These are phyloP conservation scores for Myathropa florea DNA, from an alignment of 2,888 invertebrate species.

Conservation along the genomic window DNA sequence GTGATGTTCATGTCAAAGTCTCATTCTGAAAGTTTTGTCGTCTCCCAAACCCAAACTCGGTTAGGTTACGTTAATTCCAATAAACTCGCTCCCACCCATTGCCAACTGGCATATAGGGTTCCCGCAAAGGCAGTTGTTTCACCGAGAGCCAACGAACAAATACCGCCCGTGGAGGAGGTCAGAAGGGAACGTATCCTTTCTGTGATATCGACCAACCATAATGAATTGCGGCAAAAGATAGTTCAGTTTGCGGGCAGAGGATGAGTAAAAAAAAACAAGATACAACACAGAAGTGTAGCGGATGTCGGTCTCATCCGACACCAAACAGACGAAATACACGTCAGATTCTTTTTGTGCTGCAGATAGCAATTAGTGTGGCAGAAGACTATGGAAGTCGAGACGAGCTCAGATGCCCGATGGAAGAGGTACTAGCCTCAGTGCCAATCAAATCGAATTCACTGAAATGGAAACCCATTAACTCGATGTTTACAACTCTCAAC, in stretches of 20 bases:
- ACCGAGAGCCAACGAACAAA: conserved; percentile 5
- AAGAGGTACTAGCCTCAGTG: conserved; percentile 16
- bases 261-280: background rate
- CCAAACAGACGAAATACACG: conserved; percentile 44
- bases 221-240: conserved; percentile 57
- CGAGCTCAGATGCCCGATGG: background rate
- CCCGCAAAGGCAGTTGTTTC: conserved; percentile 46
- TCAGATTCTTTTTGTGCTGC: conserved; percentile 47
- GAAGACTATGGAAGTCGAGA: background rate
- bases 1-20: conserved; percentile 52
- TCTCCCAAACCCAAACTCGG: conserved; percentile 1
- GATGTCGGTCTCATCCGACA: background rate
- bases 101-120: conserved; percentile 12
- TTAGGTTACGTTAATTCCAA: conserved; percentile 64
- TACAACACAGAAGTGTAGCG: background rate
- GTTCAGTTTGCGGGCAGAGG: conserved; percentile 26
- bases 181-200: conserved; percentile 27
- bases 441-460: conserved; percentile 55
- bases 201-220: conserved; percentile 60
- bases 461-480: conserved; percentile 66
- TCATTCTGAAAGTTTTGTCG: conserved; percentile 54
- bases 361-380: conserved; percentile 44
- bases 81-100: conserved; percentile 35
- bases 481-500: conserved; percentile 58
- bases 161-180: background rate